Evolutionary conservation across 2,888 invertebrate species (phyloP).

Genomic region (Chalcis sispes): DNA sequence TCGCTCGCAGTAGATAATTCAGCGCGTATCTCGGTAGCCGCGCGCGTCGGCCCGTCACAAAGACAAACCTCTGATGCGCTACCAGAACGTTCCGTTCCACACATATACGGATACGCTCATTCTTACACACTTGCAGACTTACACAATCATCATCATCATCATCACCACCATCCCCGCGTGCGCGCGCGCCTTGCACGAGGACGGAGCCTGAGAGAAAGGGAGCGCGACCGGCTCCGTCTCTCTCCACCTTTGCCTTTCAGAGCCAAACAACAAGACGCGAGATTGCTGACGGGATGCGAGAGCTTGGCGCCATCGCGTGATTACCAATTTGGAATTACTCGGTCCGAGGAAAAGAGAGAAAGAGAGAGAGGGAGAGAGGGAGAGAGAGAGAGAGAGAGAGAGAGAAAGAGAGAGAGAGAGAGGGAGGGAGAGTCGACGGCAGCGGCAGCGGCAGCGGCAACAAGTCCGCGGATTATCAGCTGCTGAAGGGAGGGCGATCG

Average conservation of each 20-base stretch:
- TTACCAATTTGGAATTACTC: slow-evolving; percentile 76
- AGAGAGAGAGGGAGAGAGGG: slow-evolving; percentile 52
- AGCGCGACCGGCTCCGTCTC: neutral
- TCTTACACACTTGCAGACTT: slow-evolving; percentile 57
- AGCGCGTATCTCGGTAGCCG: slow-evolving; percentile 75
- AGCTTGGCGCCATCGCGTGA: slow-evolving; percentile 76
- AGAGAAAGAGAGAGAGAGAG: slow-evolving; percentile 52
- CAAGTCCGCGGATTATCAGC: slow-evolving; percentile 66
- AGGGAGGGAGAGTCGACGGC: slow-evolving; percentile 5
- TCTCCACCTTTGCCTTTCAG: slow-evolving; percentile 38
- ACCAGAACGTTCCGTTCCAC: slow-evolving; percentile 69
- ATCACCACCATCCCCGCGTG: slow-evolving; percentile 55
- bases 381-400: slow-evolving; percentile 12
- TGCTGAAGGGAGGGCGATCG: slow-evolving; percentile 60
- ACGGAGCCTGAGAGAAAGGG: slow-evolving; percentile 53
- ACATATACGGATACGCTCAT: no score
- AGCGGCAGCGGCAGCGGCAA: slow-evolving; percentile 23
- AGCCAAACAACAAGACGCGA: slow-evolving; percentile 72
- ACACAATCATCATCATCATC: slow-evolving; percentile 70
- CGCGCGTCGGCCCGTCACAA: slow-evolving; percentile 72
- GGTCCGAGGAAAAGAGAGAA: slow-evolving; percentile 43
- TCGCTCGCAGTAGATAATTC: slow-evolving; percentile 69
- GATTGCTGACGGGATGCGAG: slow-evolving; percentile 74
- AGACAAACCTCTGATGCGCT: slow-evolving; percentile 72
- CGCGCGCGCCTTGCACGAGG: slow-evolving; percentile 37